Evolutionary conservation across 2,113 vertebrate genomes (phyloP).

Genomic region (Antechinus flavipes): DNA sequence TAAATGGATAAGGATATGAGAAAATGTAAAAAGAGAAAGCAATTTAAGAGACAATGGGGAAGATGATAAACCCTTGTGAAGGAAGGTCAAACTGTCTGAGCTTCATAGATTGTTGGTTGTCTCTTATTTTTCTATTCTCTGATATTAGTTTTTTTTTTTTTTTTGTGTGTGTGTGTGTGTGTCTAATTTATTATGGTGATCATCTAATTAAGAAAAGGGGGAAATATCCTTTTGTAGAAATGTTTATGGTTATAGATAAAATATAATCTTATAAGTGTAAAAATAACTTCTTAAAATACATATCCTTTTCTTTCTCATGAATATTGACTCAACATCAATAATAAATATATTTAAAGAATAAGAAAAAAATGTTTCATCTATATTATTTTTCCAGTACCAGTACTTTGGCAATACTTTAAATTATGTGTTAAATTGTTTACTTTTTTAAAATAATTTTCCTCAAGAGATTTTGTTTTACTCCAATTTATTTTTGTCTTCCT

Average conservation of each 20-base stretch:
- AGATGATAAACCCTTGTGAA: background rate
- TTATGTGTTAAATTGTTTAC: background rate
- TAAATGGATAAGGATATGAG: too few relatives aligned
- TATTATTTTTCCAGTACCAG: background rate
- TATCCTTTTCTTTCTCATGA: conserved; percentile 37
- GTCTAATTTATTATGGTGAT: conserved; percentile 78
- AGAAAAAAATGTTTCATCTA: conserved; percentile 30
- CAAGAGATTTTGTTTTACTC: background rate
- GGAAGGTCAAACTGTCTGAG: background rate
- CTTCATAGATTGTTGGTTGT: background rate
- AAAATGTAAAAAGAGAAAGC: background rate
- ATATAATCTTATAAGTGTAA: conserved; percentile 68
- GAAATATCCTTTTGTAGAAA: conserved; percentile 78
- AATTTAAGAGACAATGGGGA: background rate
- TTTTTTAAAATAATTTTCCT: background rate
- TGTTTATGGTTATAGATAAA: conserved; percentile 78
- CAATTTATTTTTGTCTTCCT: background rate
- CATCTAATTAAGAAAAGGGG: conserved; percentile 51
- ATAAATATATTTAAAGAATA: conserved; percentile 87
- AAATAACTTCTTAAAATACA: conserved; percentile 35
- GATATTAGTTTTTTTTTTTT: conserved; percentile 12
- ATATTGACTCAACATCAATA: conserved; percentile 79
- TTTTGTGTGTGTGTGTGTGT: background rate
- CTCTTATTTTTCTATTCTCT: conserved; percentile 35
- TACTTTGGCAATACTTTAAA: background rate